Evolutionary conservation across 2,888 invertebrate species (phyloP), one percentile per base, ranked within the genome.

Genomic region (Apamea anceps): DNA sequence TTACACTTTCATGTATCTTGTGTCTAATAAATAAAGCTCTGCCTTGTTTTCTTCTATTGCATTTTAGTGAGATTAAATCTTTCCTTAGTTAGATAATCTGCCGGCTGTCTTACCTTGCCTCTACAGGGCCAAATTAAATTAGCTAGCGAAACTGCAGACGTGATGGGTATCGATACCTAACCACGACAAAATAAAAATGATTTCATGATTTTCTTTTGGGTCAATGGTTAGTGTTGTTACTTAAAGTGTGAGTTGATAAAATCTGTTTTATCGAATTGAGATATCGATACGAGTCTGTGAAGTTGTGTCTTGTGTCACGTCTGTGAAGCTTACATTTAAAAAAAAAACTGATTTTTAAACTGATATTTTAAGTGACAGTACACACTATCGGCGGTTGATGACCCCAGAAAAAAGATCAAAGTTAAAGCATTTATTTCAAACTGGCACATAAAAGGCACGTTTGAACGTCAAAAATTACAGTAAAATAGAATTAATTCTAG

Each of bases 1-100:
- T 87, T 75, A 75, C 72, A 71, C 71, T 77, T 86, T 73, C 75
- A 48, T 73, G 37, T 60, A 54, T 62, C 37, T 54, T 70, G 72
- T 28, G 60, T 66, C 25, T 42, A 48, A 73, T 82, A 86, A 78
- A 75, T 68, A 73, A 80, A 62, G 21, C 51, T 73, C 13, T 18
- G 12, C 13, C 15, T 71, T 85, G 60, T 73, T 54, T 62, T 45
- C 51, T 65, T 73, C 62, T 28, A 51, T 60, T 60, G 15, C 42
- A 28, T 45, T 80, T 66, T 13, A 42, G 21, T 72, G 42, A 79
- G 57, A 42, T 60, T 84, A 60, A 32, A 66, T 66, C 25, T 73
- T 81, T 21, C 54, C 68, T 57, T 80, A 65, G 66, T 65, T 65
- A 32, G 51, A n/a, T 54, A 21, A 21, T 57, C 10, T 68, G 13